These are phyloP conservation scores for Ophion slaviceki DNA, from an alignment of 2,888 invertebrate genomes.

Conservation along the genomic window DNA sequence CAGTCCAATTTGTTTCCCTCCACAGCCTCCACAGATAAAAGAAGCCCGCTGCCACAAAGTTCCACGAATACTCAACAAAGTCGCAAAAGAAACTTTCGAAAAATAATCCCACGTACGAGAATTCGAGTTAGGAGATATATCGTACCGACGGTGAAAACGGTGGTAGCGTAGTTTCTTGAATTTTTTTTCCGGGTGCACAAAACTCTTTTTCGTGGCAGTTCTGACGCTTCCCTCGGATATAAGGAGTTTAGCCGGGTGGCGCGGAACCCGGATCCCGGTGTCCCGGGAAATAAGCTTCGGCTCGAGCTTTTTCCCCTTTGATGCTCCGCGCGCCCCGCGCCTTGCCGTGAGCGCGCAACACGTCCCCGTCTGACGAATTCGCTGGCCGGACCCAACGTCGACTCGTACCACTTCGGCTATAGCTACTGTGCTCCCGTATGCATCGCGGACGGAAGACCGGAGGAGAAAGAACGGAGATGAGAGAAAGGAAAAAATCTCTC, in stretches of 20 bases:
- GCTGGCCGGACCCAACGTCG: slow-evolving; percentile 48
- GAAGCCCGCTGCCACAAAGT: not conserved
- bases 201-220: slow-evolving; percentile 68
- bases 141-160: not conserved
- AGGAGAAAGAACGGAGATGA: slow-evolving; percentile 8
- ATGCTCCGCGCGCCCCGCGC: slow-evolving; percentile 64
- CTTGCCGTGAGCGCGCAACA: not conserved
- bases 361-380: slow-evolving; percentile 10
- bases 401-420: slow-evolving; percentile 49
- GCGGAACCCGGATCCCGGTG: slow-evolving; percentile 62
- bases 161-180: slow-evolving; percentile 12
- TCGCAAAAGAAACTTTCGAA: not conserved
- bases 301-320: slow-evolving; percentile 71
- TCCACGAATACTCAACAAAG: not conserved
- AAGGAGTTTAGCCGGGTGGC: slow-evolving; percentile 24
- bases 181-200: slow-evolving; percentile 48
- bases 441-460: not conserved
- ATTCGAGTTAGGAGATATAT: slow-evolving; percentile 6
- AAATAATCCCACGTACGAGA: not conserved
- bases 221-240: slow-evolving; percentile 70
- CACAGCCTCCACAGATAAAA: not conserved
- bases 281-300: slow-evolving; percentile 77
- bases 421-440: slow-evolving; percentile 13
- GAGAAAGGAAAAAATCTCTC: slow-evolving; percentile 8
- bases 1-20: not conserved